Conservation (phyloP, 2,797 vertebrate genomes). For the Uromys caudimaculatus region DNA sequence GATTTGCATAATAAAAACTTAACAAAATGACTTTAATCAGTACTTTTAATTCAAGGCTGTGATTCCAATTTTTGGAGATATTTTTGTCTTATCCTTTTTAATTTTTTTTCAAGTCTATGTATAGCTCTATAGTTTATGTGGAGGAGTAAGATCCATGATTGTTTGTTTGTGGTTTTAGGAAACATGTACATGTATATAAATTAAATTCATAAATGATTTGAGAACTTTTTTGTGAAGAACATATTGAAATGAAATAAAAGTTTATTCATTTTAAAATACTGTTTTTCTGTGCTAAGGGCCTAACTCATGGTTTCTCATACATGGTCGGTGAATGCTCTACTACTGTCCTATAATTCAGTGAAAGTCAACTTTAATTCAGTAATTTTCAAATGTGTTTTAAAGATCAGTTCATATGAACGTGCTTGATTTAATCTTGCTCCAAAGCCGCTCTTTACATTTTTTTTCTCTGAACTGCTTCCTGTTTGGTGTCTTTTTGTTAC, state of each 20-base stretch:
- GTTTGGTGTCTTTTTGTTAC: constrained; percentile 29
- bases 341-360: neutral
- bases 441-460: neutral
- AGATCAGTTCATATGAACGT: constrained; percentile 53
- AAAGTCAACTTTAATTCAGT: constrained; percentile 42
- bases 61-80: constrained; percentile 43
- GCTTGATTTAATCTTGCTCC: constrained; percentile 32
- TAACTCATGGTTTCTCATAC: neutral
- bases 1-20: constrained; percentile 67
- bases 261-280: neutral
- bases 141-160: constrained; percentile 36
- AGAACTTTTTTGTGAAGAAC: constrained; percentile 3
- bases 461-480: neutral
- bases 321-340: neutral
- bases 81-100: neutral
- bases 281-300: neutral
- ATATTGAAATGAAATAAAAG: constrained; percentile 30
- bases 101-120: neutral
- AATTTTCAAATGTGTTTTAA: constrained; percentile 54
- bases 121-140: constrained; percentile 31
- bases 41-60: constrained; percentile 69
- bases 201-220: constrained; percentile 20
- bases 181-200: constrained; percentile 20
- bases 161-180: constrained; percentile 11
- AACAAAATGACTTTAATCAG: constrained; percentile 70